A percentile compares a stretch with the other conserved stretches of the same genome.
phyloP scores from a whole-genome alignment of 2,797 vertebrate species.

The Melanotaenia maccullochi region DNA sequence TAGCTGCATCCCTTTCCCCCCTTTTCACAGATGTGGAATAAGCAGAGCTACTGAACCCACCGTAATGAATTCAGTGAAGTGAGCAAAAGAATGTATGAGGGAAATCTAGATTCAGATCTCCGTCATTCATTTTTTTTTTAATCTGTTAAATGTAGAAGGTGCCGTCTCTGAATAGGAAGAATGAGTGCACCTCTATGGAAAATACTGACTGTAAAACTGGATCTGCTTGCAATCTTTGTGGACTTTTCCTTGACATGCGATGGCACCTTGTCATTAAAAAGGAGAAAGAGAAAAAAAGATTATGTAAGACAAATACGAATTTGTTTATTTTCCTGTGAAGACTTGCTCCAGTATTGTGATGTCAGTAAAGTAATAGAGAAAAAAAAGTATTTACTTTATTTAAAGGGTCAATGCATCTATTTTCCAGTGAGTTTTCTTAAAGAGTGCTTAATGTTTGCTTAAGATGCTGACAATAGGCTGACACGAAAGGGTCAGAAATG shows the following conservation, averaged over 20 bases:
- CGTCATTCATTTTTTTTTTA: too few relatives aligned
- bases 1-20: conserved; percentile 31
- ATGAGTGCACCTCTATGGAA: conserved; percentile 2
- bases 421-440: conserved; percentile 68
- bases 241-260: conserved; percentile 50
- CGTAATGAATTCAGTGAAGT: conserved; percentile 6
- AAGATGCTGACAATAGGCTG: conserved; percentile 45
- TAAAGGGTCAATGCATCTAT: conserved; percentile 73
- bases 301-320: conserved; percentile 52
- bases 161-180: not conserved
- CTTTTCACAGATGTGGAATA: conserved; percentile 25
- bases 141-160: conserved; percentile 13
- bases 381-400: conserved; percentile 73
- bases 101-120: not conserved
- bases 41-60: conserved; percentile 30
- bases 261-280: conserved; percentile 60
- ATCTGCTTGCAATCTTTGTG: conserved; percentile 24
- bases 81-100: not conserved
- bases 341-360: conserved; percentile 68
- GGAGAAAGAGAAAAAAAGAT: conserved; percentile 18
- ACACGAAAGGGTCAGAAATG: conserved; percentile 35
- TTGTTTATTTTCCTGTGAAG: conserved; percentile 71
- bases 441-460: conserved; percentile 37
- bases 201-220: conserved; percentile 22
- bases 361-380: conserved; percentile 56